Evolutionary conservation across 1,140 invertebrate genomes (phyloP).

Genomic region (Aporrectodea caliginosa): DNA sequence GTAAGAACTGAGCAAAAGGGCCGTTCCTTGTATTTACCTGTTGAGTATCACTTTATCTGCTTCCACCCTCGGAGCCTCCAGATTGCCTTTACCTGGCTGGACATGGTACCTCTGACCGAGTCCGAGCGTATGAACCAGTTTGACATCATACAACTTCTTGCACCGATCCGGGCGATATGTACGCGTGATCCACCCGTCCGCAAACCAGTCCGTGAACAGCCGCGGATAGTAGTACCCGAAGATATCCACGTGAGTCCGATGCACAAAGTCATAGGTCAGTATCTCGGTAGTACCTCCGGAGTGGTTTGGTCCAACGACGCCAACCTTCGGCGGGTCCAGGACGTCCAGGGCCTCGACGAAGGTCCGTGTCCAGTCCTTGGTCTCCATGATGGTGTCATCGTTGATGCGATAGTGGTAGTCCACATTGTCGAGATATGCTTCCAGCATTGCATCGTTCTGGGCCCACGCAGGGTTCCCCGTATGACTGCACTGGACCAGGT

Average conservation of each 20-base stretch:
- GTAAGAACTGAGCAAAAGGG: too few species aligned
- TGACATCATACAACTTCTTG: slow-evolving; percentile 5
- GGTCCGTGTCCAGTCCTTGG: not conserved
- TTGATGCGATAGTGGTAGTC: slow-evolving; percentile 18
- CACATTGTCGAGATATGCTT: slow-evolving; percentile 11
- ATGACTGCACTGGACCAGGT: slow-evolving; percentile 20
- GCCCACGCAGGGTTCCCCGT: slow-evolving; percentile 16
- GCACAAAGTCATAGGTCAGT: slow-evolving; percentile 21
- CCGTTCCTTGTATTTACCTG: slow-evolving; percentile 20
- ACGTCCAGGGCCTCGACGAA: not conserved
- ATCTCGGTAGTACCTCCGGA: not conserved
- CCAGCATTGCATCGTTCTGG: slow-evolving; percentile 23
- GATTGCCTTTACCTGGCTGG: not conserved
- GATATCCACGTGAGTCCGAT: slow-evolving; percentile 13
- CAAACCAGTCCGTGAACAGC: slow-evolving; percentile 19
- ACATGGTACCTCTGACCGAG: slow-evolving; percentile 16
- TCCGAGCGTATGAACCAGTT: slow-evolving; percentile 24
- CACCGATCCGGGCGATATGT: not conserved
- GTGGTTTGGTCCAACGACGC: slow-evolving; percentile 17
- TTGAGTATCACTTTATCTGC: slow-evolving; percentile 13
- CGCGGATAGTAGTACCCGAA: slow-evolving; percentile 20
- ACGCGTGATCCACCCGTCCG: slow-evolving; percentile 13
- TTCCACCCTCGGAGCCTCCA: slow-evolving; percentile 8
- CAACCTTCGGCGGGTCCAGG: slow-evolving; percentile 4
- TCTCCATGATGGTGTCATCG: slow-evolving; percentile 10